Evolutionary conservation across 1,140 invertebrate species (phyloP), one percentile per base, ranked within the genome.

Genomic region (Drosophila neocordata): DNA sequence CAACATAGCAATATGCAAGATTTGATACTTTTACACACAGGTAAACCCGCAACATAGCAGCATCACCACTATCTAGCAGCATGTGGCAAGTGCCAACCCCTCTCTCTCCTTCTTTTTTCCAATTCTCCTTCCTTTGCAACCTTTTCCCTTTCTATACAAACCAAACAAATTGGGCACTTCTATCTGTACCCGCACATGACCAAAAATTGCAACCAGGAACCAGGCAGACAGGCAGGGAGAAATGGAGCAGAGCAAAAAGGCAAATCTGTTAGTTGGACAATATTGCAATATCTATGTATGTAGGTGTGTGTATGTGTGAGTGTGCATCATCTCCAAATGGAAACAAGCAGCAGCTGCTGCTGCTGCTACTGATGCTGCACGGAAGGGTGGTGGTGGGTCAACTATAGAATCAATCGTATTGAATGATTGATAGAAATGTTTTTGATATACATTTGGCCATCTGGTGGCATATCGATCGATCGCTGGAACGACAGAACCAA

Each of bases 391-490:
- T 24, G 48, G 27, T 58, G 27, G 27, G 55, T 18, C 38, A 62
- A n/a, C 34, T 35, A 15, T 35, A 41, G 72, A 88, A 88, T 87
- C 82, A 87, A 87, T 87, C 83, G 82, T 61, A 83, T 70, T 87
- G 82, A 87, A 87, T 88, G 82, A 87, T 87, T 88, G 82, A 88
- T 87, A 87, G 83, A 87, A 87, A 87, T 88, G 79, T 87, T 87
- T 83, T 74, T 59, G 68, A 83, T 83, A 87, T 73, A 78, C 83
- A 88, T 87, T 85, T 85, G 56, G 73, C 70, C 65, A 41, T 37
- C 11, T 51, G 20, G 20, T 15, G 41, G 34, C 35, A 41, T 68
- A 75, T 74, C 56, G 53, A 82, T 78, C 63, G 83, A 83, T 87
- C 75, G 75, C 73, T 77, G 24, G 13, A 38, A 53, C 56, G 35